Percentiles rank a stretch among this genome's conserved stretches.
Conservation (phyloP, 2,113 vertebrate species). For the Hippocampus barbouri region DNA sequence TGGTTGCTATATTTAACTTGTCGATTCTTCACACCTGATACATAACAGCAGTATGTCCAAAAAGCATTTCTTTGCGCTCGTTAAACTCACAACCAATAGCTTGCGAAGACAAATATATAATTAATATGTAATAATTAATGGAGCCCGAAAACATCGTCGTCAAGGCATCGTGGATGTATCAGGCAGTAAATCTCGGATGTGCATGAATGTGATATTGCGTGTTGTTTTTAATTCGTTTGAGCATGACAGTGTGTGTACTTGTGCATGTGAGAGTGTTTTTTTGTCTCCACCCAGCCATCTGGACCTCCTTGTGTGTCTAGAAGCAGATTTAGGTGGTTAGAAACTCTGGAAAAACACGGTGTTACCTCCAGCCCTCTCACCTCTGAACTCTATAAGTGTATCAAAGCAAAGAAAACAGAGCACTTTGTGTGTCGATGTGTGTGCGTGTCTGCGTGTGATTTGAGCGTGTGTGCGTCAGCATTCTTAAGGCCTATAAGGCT, state of each 20-base stretch:
- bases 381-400: slow-evolving; percentile 72
- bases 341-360: slow-evolving; percentile 63
- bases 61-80: not conserved
- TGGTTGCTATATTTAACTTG: not conserved
- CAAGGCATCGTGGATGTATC: slow-evolving; percentile 2
- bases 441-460: slow-evolving; percentile 21
- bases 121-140: too few relatives aligned
- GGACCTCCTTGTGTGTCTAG: slow-evolving; percentile 65
- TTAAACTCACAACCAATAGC: too few relatives aligned
- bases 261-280: slow-evolving; percentile 21
- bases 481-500: slow-evolving; percentile 59
- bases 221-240: not conserved
- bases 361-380: slow-evolving; percentile 68
- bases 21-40: not conserved
- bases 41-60: slow-evolving; percentile 1
- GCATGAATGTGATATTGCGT: slow-evolving; percentile 5
- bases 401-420: slow-evolving; percentile 73
- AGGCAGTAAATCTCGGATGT: slow-evolving; percentile 14
- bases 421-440: slow-evolving; percentile 42
- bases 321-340: slow-evolving; percentile 63
- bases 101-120: too few relatives aligned
- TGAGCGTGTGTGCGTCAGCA: slow-evolving; percentile 35
- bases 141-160: not conserved
- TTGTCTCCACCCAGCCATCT: slow-evolving; percentile 65
- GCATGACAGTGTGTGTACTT: slow-evolving; percentile 10